Percentiles rank a stretch among this genome's conserved stretches.
phyloP scores from a whole-genome alignment of 1,140 invertebrate species.

The Hyphantria cunea region DNA sequence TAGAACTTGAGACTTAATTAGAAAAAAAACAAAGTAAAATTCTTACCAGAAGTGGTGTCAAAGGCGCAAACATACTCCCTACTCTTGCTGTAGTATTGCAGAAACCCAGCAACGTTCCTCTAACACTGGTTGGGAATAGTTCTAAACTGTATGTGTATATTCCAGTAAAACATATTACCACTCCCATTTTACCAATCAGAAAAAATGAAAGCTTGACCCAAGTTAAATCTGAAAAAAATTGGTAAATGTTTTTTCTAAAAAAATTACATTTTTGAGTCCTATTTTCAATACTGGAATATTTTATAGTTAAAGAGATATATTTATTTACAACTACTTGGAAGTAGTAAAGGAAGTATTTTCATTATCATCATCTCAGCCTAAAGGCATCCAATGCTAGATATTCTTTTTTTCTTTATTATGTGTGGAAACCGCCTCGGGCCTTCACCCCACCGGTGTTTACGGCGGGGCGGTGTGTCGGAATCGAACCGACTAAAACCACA shows the following conservation, averaged over 20 bases:
- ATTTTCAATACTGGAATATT: too few relatives aligned
- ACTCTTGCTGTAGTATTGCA: slow-evolving; percentile 57
- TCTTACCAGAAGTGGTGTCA: slow-evolving; percentile 61
- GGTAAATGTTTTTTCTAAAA: not conserved
- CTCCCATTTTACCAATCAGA: slow-evolving; percentile 56
- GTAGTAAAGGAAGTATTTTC: too few relatives aligned
- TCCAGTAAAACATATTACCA: slow-evolving; percentile 62
- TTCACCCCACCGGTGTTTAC: too few relatives aligned
- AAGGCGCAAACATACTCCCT: slow-evolving; percentile 63
- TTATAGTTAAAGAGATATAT: too few relatives aligned
- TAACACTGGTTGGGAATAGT: slow-evolving; percentile 64
- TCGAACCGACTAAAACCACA: too few relatives aligned
- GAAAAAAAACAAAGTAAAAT: not conserved
- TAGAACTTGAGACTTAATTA: not conserved
- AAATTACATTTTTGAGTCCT: too few relatives aligned
- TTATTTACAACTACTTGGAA: too few relatives aligned
- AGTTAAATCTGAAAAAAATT: slow-evolving; percentile 40
- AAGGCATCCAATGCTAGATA: too few relatives aligned
- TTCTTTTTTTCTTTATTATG: too few relatives aligned
- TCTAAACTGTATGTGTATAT: slow-evolving; percentile 67
- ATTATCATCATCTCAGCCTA: too few relatives aligned
- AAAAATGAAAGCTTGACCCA: slow-evolving; percentile 61
- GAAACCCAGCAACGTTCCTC: slow-evolving; percentile 58
- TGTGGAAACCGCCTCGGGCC: too few relatives aligned
- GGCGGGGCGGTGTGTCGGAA: too few relatives aligned